These are phyloP conservation scores for Heteromormyrus szaboi DNA, from an alignment of 2,797 vertebrate species.

Conservation along the genomic window DNA sequence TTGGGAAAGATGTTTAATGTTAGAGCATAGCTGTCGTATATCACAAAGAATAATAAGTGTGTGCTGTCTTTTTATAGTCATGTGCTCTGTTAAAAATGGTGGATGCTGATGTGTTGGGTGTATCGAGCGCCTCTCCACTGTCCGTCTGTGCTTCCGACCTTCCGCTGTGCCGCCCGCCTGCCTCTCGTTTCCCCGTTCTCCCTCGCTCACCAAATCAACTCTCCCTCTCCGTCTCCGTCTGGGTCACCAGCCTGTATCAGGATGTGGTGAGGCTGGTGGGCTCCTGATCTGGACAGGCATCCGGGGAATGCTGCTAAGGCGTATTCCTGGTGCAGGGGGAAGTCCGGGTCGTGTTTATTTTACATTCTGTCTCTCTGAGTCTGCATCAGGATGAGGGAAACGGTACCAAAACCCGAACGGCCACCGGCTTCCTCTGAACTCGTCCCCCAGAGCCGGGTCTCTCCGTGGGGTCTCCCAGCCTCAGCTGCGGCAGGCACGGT, in stretches of 20 bases:
- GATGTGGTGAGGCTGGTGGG: conserved; percentile 57
- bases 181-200: not conserved
- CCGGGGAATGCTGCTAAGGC: conserved; percentile 59
- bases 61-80: not conserved
- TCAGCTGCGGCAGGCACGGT: not conserved
- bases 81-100: conserved; percentile 66
- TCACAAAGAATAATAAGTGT: not conserved
- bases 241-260: conserved; percentile 30
- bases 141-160: conserved; percentile 58
- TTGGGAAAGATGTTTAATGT: not conserved
- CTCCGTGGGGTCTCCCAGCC: not conserved
- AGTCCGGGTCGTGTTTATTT: conserved; percentile 64
- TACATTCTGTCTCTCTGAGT: conserved; percentile 36
- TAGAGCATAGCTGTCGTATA: not conserved
- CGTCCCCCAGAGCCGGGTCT: conserved; percentile 7
- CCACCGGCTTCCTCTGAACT: not conserved
- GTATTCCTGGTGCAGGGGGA: conserved; percentile 58
- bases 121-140: conserved; percentile 65
- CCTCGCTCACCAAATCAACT: not conserved
- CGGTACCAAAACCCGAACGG: not conserved
- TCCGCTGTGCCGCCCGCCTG: not conserved
- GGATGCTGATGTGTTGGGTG: conserved; percentile 66
- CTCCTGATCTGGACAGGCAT: conserved; percentile 50
- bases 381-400: not conserved
- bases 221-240: not conserved